phyloP scores from a whole-genome alignment of 2,113 vertebrate genomes.

The Thalassoma bifasciatum region DNA sequence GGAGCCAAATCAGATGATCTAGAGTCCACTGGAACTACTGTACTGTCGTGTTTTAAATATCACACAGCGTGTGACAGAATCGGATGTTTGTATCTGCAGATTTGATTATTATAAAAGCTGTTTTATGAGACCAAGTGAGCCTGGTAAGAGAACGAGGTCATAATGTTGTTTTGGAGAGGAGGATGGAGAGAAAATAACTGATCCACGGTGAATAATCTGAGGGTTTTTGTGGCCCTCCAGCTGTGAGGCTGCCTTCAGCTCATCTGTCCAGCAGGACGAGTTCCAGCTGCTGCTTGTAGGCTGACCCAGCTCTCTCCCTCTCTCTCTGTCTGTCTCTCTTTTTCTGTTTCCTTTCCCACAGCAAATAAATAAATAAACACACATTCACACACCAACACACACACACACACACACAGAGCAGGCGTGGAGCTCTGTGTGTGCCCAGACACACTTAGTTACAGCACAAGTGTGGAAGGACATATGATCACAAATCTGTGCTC shows the following conservation, averaged over 20 bases:
- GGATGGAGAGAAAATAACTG: conserved; percentile 32
- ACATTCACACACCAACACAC: conserved; percentile 33
- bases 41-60: background rate
- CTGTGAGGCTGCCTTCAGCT: conserved; percentile 59
- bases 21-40: background rate
- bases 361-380: conserved; percentile 36
- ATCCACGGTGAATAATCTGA: conserved; percentile 62
- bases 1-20: conserved; percentile 15
- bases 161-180: conserved; percentile 23
- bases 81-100: background rate
- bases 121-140: conserved; percentile 7
- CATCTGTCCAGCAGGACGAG: conserved; percentile 61
- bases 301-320: conserved; percentile 30
- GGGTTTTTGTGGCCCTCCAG: conserved; percentile 49
- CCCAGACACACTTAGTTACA: background rate
- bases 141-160: conserved; percentile 58
- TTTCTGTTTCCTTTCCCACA: conserved; percentile 1
- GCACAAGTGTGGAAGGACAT: background rate
- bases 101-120: conserved; percentile 14
- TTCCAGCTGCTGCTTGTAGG: conserved; percentile 66
- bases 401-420: conserved; percentile 9
- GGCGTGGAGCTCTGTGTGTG: background rate
- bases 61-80: background rate
- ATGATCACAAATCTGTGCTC: conserved; percentile 9
- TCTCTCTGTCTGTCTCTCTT: background rate